Evolutionary conservation across 2,888 invertebrate species (phyloP).

Genomic region (Omphaloscelis lunosa): DNA sequence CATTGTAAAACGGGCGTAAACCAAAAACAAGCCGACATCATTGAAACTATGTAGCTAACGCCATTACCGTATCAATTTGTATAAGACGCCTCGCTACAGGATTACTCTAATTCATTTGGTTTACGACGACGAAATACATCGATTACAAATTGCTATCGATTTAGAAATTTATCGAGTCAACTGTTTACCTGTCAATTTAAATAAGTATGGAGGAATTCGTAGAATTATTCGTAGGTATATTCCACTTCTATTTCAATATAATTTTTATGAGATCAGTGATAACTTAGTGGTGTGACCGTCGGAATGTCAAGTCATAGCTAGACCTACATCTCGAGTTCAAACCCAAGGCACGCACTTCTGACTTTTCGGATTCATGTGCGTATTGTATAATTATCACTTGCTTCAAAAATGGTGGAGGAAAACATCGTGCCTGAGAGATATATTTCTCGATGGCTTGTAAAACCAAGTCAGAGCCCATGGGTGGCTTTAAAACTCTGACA

Average conservation of each 20-base stretch:
- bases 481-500: no score
- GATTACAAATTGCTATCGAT: constrained; percentile 15
- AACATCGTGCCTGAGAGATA: no score
- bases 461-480: no score
- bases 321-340: no score
- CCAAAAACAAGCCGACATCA: constrained; percentile 36
- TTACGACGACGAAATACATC: constrained; percentile 15
- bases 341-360: no score
- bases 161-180: constrained; percentile 8
- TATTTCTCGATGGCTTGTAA: no score
- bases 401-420: no score
- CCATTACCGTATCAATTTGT: constrained; percentile 48
- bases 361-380: no score
- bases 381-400: no score
- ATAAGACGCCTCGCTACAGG: constrained; percentile 34
- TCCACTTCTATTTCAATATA: not conserved
- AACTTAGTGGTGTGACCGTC: no score
- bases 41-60: constrained; percentile 40
- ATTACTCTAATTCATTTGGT: constrained; percentile 44
- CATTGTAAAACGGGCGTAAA: constrained; percentile 37
- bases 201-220: not conserved
- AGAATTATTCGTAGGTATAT: not conserved
- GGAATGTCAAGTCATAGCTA: no score
- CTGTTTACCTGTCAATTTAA: not conserved
- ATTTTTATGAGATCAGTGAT: no score